A percentile compares a stretch with the other conserved stretches of the same genome.
phyloP scores from a whole-genome alignment of 2,797 vertebrate species.

The Stomatorhinus walkeri region DNA sequence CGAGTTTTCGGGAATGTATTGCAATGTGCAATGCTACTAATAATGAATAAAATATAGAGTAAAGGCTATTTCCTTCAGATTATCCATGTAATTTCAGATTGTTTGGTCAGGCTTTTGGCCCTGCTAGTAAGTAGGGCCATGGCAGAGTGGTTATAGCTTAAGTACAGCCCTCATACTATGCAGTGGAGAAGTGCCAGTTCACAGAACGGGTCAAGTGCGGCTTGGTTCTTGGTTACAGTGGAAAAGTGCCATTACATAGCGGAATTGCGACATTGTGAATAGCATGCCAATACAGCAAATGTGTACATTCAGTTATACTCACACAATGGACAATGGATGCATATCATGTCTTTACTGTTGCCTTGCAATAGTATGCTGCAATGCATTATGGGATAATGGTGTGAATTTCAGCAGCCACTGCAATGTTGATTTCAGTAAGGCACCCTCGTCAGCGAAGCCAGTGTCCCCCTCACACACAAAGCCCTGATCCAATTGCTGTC shows the following conservation, averaged over 20 bases:
- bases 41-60: not conserved
- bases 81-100: not conserved
- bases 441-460: not conserved
- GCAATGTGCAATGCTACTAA: not conserved
- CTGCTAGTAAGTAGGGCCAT: not conserved
- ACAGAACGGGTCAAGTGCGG: not conserved
- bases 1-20: not conserved
- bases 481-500: not conserved
- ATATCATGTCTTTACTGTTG: not conserved
- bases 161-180: not conserved
- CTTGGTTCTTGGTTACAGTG: not conserved
- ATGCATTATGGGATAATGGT: not conserved
- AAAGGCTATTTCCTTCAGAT: not conserved
- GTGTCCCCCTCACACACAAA: not conserved
- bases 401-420: constrained; percentile 5
- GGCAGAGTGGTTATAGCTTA: not conserved
- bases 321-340: not conserved
- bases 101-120: not conserved
- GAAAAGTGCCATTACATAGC: not conserved
- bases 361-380: not conserved
- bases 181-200: not conserved
- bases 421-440: constrained; percentile 5
- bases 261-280: not conserved
- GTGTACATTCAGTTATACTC: not conserved
- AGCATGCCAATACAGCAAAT: not conserved